phyloP scores from a whole-genome alignment of 2,797 vertebrate species.

The Glossophaga mutica region DNA sequence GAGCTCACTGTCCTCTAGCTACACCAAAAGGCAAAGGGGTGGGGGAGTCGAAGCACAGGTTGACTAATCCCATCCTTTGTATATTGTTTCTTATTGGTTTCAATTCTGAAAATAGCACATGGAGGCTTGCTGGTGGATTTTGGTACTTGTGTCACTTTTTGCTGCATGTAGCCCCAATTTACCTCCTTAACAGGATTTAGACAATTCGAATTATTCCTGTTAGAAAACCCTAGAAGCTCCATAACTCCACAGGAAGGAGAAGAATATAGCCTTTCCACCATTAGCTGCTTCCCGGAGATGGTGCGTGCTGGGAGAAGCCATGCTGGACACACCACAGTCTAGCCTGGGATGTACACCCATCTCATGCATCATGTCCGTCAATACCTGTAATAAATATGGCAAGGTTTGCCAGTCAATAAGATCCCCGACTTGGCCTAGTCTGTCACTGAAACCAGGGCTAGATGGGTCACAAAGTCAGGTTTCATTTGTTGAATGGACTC shows the following conservation, averaged over 20 bases:
- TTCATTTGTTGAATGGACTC: background rate
- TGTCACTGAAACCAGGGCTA: conserved; percentile 15
- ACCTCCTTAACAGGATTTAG: background rate
- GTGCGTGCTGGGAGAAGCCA: background rate
- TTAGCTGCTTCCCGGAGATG: background rate
- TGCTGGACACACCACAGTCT: background rate
- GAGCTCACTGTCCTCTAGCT: background rate
- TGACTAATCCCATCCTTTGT: background rate
- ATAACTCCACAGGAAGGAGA: background rate
- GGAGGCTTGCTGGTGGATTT: background rate
- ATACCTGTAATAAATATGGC: background rate
- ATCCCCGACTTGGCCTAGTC: background rate
- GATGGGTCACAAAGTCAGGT: background rate
- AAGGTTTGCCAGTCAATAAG: background rate
- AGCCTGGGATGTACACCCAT: background rate
- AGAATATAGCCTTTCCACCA: background rate
- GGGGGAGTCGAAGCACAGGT: background rate
- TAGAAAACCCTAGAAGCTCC: background rate
- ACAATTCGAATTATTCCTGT: background rate
- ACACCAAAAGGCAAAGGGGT: background rate
- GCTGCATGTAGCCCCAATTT: background rate
- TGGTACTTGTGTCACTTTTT: background rate
- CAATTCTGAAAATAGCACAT: background rate
- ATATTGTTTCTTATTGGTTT: background rate
- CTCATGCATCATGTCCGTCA: background rate